Base-by-base conservation (phyloP, 2,113 vertebrate genomes). In the Leptocoma aspasia region DNA sequence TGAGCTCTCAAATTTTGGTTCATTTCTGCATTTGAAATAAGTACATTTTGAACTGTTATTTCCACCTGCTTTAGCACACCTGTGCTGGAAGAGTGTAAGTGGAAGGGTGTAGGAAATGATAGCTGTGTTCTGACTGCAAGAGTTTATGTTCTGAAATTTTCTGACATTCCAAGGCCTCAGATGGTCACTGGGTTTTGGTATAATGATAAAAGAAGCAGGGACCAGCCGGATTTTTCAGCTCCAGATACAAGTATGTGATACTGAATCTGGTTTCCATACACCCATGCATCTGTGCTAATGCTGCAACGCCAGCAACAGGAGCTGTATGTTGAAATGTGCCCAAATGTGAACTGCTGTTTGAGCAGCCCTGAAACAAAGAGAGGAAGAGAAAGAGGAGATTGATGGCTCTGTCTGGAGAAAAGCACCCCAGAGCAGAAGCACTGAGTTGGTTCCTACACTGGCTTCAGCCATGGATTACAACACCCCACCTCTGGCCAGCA, bases 261-360 rank as follows among this genome's bases (percentile, higher is more conserved):
- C 2, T 11, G 14, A 79, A 66, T 65, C 54, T 52, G 33, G 10
- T 75, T 95, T 66, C 35, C 56, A 61, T 5, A 9, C n/a, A 57
- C 19, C 33, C 50, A 17, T 2, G 3, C 13, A 19, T 13, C 54
- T 24, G 8, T 14, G 49, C 9, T 33, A 41, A 82, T 19, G 26
- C 28, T 61, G n/a, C 35, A 68, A 16, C 11, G 31, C 23, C 60
- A 77, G 18, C 23, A 77, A 21, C 41, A 54, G 37, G 24, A 60
- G 37, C 18, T 53, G 4, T 9, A 21, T 13, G 27, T 3, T 66
- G n/a, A 84, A 89, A 53, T 0, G 0, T 12, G 39, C 35, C 18
- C 28, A 63, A 77, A 70, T 17, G 22, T 16, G 3, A 86, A 47
- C 7, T 30, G 23, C 81, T 56, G 26, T 11, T 73, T 65, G 14